Conservation (phyloP, 1,140 invertebrate species). For the Cotesia glomerata region DNA sequence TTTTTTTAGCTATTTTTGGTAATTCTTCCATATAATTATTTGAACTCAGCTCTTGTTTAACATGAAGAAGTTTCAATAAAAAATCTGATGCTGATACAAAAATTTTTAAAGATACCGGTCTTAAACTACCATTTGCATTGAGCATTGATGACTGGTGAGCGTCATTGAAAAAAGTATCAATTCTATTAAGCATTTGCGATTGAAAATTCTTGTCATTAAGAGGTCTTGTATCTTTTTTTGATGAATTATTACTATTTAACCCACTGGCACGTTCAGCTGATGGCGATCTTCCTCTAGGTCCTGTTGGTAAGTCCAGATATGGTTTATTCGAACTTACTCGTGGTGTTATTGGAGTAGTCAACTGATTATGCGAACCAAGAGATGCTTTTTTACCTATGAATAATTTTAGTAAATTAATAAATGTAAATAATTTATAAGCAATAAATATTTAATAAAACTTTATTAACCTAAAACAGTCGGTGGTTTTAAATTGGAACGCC, state of each 20-base stretch:
- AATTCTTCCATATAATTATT: slow-evolving; percentile 57
- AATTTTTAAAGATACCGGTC: slow-evolving; percentile 52
- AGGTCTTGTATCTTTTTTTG: slow-evolving; percentile 52
- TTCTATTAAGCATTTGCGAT: slow-evolving; percentile 43
- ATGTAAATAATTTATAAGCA: background rate
- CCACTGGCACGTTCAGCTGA: slow-evolving; percentile 46
- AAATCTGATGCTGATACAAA: slow-evolving; percentile 50
- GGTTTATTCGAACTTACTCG: background rate
- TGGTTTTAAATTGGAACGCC: slow-evolving; percentile 37
- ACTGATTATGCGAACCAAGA: slow-evolving; percentile 6
- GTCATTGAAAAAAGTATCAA: slow-evolving; percentile 48
- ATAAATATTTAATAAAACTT: slow-evolving; percentile 13
- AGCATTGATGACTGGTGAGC: slow-evolving; percentile 41
- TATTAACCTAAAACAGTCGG: slow-evolving; percentile 32
- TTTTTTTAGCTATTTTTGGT: slow-evolving; percentile 63
- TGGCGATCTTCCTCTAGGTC: slow-evolving; percentile 40
- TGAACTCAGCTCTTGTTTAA: slow-evolving; percentile 43
- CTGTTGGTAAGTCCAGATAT: slow-evolving; percentile 9
- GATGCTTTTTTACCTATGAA: slow-evolving; percentile 38
- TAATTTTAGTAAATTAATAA: background rate
- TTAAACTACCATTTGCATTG: slow-evolving; percentile 52
- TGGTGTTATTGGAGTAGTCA: slow-evolving; percentile 23
- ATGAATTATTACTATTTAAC: slow-evolving; percentile 35
- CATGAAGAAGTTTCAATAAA: slow-evolving; percentile 42
- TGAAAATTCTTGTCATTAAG: slow-evolving; percentile 54